Base-by-base conservation (phyloP, 2,888 invertebrate species). In the Geophilus truncorum region DNA sequence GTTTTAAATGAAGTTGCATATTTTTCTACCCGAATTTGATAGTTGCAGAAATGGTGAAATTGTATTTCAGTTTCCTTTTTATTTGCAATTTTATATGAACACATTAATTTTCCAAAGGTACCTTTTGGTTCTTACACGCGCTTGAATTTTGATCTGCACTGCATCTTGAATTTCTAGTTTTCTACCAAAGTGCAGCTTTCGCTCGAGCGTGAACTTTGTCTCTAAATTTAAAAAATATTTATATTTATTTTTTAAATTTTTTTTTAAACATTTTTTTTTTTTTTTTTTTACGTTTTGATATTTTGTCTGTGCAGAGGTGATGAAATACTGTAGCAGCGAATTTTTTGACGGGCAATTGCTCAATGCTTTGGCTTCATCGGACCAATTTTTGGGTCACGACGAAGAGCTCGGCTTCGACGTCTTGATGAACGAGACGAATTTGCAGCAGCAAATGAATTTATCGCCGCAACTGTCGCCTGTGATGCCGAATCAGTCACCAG, bases 301-400 rank as follows among this genome's bases (percentile, higher is more conserved):
- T n/a, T n/a, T n/a, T n/a, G n/a, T n/a, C n/a, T n/a, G n/a, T n/a
- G n/a, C 76, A 82, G 82, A 82, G 23, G 79, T 81, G 45, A 80
- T 82, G 21, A 79, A 81, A 36, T 81, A 18, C 32, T 82, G 81
- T 45, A 78, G 81, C 32, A 40, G 57, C 25, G 82, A 82, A 25
- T 62, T 82, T 36, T 82, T 82, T 62, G 81, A 82, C 75, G 78
- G 80, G 10, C 81, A 81, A 23, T 51, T 82, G 7, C 51, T 81
- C 28, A 78, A 62, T 12, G 70, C 79, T 18, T 23, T 80, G 15
- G 70, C 45, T 4, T 77, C 77, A 10, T 77, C 62, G 25, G 77
- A 78, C 18, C 80, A 81, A 21, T 45, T 79, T 75, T 51, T 82
- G 15, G 34, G 32, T n/a, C 45, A 57, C 5, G 82, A 81, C n/a